Evolutionary conservation across 64 coral and sea anemone genomes (phyloP), one percentile per base, ranked within the genome.

Genomic region (Montipora cactus): DNA sequence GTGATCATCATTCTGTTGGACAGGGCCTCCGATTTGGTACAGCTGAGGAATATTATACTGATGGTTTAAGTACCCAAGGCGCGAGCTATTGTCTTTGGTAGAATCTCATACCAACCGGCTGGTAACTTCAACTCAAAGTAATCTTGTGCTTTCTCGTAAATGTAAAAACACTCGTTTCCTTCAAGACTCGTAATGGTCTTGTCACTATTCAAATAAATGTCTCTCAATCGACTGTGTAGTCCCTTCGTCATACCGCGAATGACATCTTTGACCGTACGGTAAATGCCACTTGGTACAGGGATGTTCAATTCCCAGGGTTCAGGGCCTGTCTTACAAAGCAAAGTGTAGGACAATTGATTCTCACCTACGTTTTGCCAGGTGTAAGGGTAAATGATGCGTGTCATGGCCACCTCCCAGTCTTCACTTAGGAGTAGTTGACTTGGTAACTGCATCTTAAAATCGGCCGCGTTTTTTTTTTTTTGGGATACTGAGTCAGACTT

Each of bases 81-180:
- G 2, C 7, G 20, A 57, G 80, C 25, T 28, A 28, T 0, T 16
- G 0, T 82, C 77, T 79, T 79, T 6, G 77, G 80, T 57, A 82
- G 18, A 3, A 3, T 82, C n/a, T 61, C 18, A n/a, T 59, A 49
- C 13, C 5, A 82, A 5, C 80, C 49, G 19, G 48, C 11, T 5
- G 77, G 77, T 21, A 79, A 47, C 12, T 52, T 22, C 8, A 79
- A 52, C 25, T 79, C 77, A 21, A 19, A 52, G 49, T 79, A 79
- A 79, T 79, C 13, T 52, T 79, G 11, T 5, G 25, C 37, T 52
- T 79, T 21, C 22, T 79, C 49, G 77, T 79, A 22, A 79, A 79
- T 79, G 77, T 79, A 79, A 44, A 79, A 79, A 79, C 77, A 79
- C 0, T 79, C 77, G 11, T 79, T 52, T 19, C 77, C 77, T 79